Evolutionary conservation across 2,888 invertebrate genomes (phyloP).

Genomic region (Apantesis nais): DNA sequence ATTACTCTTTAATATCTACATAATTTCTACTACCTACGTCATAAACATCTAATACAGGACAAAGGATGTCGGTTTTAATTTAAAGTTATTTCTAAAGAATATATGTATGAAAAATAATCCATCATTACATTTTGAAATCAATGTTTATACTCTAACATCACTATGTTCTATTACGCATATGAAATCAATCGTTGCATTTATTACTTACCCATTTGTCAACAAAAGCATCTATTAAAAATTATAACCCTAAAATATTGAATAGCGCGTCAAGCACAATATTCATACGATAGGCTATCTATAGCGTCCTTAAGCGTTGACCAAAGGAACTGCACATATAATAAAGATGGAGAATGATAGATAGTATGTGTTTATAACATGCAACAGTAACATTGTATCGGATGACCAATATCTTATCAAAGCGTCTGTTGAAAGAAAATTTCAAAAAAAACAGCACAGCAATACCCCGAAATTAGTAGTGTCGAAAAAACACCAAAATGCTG

Average conservation of each 20-base stretch:
- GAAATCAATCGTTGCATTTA: constrained; percentile 25
- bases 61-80: not conserved
- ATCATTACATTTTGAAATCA: not conserved
- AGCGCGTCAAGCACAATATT: constrained; percentile 3
- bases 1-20: not conserved
- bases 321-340: constrained; percentile 14
- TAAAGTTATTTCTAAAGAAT: not conserved
- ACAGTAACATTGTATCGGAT: constrained; percentile 46
- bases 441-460: constrained; percentile 13
- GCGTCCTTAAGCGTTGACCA: constrained; percentile 22
- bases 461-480: constrained; percentile 13
- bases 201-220: constrained; percentile 34
- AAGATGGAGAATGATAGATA: constrained; percentile 28
- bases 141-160: not conserved
- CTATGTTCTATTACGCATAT: not conserved
- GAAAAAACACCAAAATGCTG: not conserved
- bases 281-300: constrained; percentile 22
- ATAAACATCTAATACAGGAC: not conserved
- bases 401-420: constrained; percentile 52
- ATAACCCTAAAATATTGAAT: not conserved
- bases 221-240: constrained; percentile 19
- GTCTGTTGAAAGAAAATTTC: constrained; percentile 38
- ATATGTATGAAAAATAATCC: not conserved
- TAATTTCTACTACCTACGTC: not conserved
- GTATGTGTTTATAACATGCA: constrained; percentile 55